phyloP scores from a whole-genome alignment of 2,888 invertebrate genomes.

The Orthosia cruda region DNA sequence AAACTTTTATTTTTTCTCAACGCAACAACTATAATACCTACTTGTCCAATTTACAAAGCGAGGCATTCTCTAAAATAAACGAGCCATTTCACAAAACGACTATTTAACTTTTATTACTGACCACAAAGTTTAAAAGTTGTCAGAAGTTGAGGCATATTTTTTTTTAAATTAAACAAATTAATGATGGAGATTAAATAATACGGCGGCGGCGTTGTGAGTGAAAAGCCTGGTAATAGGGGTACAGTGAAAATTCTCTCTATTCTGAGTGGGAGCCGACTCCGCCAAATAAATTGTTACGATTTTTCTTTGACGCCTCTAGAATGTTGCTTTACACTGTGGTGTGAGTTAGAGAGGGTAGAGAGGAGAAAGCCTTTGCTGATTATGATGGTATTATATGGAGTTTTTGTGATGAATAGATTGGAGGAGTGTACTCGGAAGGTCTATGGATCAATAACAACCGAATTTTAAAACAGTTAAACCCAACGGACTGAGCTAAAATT shows the following conservation, averaged over 20 bases:
- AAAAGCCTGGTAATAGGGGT: conserved; percentile 80
- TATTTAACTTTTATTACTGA: conserved; percentile 61
- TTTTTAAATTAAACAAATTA: conserved; percentile 77
- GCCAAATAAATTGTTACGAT: conserved; percentile 89
- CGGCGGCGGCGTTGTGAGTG: too few relatives aligned
- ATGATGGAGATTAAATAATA: conserved; percentile 76
- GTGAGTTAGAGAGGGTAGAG: conserved; percentile 53
- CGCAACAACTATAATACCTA: not conserved
- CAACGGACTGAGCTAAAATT: too few relatives aligned
- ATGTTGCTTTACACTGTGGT: conserved; percentile 78
- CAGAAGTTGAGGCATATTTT: conserved; percentile 57
- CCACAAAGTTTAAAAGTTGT: conserved; percentile 61
- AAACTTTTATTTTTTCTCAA: too few relatives aligned
- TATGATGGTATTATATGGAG: not conserved
- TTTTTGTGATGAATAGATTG: not conserved
- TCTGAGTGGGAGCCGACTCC: conserved; percentile 80
- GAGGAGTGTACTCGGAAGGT: not conserved
- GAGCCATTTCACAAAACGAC: conserved; percentile 36
- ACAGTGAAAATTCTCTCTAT: conserved; percentile 83
- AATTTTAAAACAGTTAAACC: too few relatives aligned
- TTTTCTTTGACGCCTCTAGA: conserved; percentile 89
- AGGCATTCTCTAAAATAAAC: conserved; percentile 35
- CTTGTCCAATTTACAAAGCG: too few relatives aligned
- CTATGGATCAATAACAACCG: too few relatives aligned
- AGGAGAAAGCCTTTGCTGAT: conserved; percentile 19